phyloP scores from a whole-genome alignment of 2,113 vertebrate species.

The Tychaedon coryphoeus region DNA sequence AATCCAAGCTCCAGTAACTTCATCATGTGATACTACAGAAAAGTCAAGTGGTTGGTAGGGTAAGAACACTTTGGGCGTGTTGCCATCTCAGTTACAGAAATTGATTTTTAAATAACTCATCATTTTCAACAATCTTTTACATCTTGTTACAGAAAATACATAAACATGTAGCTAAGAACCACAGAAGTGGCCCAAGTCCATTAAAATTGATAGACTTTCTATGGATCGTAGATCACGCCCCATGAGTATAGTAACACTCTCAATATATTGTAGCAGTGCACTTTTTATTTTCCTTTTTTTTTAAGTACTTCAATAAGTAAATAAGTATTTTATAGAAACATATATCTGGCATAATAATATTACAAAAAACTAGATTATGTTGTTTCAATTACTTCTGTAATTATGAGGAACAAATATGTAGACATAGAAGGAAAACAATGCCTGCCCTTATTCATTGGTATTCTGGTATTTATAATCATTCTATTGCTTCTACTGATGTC shows the following conservation, averaged over 20 bases:
- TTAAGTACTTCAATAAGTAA: not conserved
- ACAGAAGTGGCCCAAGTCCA: not conserved
- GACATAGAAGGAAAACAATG: not conserved
- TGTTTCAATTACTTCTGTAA: not conserved
- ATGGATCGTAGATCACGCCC: not conserved
- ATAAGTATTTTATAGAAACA: not conserved
- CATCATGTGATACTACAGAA: not conserved
- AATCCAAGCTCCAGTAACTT: not conserved
- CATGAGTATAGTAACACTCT: not conserved
- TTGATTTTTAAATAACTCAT: slow-evolving; percentile 33
- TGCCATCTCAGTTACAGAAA: not conserved
- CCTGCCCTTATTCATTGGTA: not conserved
- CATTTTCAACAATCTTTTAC: slow-evolving; percentile 1
- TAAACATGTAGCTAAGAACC: slow-evolving; percentile 7
- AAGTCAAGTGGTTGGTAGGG: not conserved
- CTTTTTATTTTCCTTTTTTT: not conserved
- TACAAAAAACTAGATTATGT: not conserved
- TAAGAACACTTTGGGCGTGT: not conserved
- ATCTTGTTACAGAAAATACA: slow-evolving; percentile 17
- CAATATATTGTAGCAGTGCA: not conserved
- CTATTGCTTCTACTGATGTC: not conserved
- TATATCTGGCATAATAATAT: not conserved
- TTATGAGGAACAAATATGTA: not conserved
- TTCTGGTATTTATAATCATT: not conserved
- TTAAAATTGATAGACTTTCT: slow-evolving; percentile 8